Percentiles rank a stretch among this genome's conserved stretches.
phyloP scores from a whole-genome alignment of 2,888 invertebrate species.

The Orthosia cruda region DNA sequence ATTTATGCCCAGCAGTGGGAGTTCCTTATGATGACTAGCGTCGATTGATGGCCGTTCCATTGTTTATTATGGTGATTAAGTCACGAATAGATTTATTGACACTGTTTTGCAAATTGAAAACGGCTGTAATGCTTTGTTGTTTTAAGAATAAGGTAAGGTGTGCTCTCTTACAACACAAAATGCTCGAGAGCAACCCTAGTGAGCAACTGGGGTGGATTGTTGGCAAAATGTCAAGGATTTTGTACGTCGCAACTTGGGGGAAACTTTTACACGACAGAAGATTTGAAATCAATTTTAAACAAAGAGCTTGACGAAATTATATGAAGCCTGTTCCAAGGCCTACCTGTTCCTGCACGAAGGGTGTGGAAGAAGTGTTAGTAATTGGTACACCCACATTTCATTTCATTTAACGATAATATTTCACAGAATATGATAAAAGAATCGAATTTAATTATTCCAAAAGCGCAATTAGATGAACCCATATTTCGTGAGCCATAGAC shows the following conservation, averaged over 20 bases:
- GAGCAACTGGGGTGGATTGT: conserved; percentile 30
- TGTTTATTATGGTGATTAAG: conserved; percentile 50
- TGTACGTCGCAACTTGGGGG: neutral
- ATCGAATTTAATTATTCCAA: neutral
- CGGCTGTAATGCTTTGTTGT: conserved; percentile 3
- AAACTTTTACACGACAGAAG: neutral
- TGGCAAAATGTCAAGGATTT: conserved; percentile 35
- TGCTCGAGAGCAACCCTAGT: neutral
- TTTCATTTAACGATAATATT: neutral
- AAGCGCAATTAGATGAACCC: conserved; percentile 43
- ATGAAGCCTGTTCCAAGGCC: no score
- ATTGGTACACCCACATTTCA: no score
- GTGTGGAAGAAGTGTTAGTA: no score
- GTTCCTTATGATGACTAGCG: conserved; percentile 41
- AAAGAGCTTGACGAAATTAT: no score
- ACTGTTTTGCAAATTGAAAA: conserved; percentile 14
- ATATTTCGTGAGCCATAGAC: conserved; percentile 46
- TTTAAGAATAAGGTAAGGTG: neutral
- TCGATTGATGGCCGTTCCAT: conserved; percentile 38
- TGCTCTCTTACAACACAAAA: conserved; percentile 6
- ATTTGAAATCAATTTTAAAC: neutral
- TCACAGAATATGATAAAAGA: neutral
- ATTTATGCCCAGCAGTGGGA: conserved; percentile 55
- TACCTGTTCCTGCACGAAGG: no score
- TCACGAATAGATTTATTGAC: conserved; percentile 52